Conservation (phyloP, 2,888 invertebrate species). For the Patella ulyssiponensis region DNA sequence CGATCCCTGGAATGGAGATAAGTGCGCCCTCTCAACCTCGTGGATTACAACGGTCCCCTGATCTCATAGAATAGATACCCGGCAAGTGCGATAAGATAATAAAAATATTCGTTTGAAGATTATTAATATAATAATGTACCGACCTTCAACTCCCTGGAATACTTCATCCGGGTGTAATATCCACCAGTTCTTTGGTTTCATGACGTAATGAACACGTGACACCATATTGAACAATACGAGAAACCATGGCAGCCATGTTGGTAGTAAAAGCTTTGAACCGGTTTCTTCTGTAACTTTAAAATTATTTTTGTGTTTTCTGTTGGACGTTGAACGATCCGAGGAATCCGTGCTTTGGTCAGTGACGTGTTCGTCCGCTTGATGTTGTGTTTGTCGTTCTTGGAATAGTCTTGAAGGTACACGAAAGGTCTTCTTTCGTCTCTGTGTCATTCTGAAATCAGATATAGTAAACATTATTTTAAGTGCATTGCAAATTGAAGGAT, state of each 20-base stretch:
- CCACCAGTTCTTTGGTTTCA: slow-evolving; percentile 58
- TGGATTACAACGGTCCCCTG: no score
- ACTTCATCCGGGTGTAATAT: slow-evolving; percentile 65
- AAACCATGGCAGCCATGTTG: slow-evolving; percentile 45
- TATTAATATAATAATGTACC: background rate
- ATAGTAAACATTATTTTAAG: no score
- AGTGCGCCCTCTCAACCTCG: no score
- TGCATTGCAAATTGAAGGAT: no score
- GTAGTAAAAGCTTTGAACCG: slow-evolving; percentile 37
- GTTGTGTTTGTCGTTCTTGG: background rate
- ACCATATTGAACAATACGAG: slow-evolving; percentile 46
- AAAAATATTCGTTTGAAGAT: no score
- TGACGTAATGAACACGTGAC: slow-evolving; percentile 50
- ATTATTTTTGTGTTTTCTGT: background rate
- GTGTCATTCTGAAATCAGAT: no score
- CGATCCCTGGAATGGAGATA: no score
- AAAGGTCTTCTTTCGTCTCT: background rate
- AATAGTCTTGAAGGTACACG: background rate
- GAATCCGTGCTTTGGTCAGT: background rate
- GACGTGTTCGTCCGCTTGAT: background rate
- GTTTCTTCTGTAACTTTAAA: no score
- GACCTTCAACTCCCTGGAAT: slow-evolving; percentile 65
- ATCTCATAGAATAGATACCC: no score
- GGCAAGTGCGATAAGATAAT: no score
- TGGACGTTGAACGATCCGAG: background rate